Conservation (phyloP, 2,888 invertebrate genomes). For the Tachina grossa region DNA sequence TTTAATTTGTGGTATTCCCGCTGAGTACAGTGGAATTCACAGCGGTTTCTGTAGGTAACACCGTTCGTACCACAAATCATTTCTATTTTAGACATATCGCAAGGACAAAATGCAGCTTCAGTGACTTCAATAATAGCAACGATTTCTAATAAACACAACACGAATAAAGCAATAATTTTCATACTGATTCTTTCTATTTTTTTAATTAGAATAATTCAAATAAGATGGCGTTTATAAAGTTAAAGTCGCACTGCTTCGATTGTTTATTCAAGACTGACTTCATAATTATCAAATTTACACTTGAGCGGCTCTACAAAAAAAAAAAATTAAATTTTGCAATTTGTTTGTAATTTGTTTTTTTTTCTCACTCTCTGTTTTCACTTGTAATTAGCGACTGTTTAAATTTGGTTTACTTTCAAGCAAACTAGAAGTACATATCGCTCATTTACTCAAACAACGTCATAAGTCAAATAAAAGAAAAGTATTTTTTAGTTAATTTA, state of each 20-base stretch:
- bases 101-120: slow-evolving; percentile 87
- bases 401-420: slow-evolving; percentile 3
- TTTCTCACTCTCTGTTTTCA: background rate
- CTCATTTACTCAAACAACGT: no score
- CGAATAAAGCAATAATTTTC: slow-evolving; percentile 75
- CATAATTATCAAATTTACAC: slow-evolving; percentile 19
- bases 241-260: background rate
- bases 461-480: no score
- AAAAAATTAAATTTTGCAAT: background rate
- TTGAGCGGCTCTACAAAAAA: background rate
- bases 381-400: slow-evolving; percentile 22
- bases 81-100: slow-evolving; percentile 89
- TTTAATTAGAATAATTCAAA: background rate
- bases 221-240: background rate
- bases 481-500: no score
- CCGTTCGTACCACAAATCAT: slow-evolving; percentile 96
- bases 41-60: slow-evolving; percentile 96
- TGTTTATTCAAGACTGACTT: slow-evolving; percentile 48
- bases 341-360: background rate
- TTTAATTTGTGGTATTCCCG: slow-evolving; percentile 77
- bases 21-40: slow-evolving; percentile 94
- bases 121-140: slow-evolving; percentile 69
- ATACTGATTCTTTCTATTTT: slow-evolving; percentile 65
- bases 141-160: slow-evolving; percentile 68
- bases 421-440: no score